A percentile compares a stretch with the other conserved stretches of the same genome.
Conservation (phyloP, 2,797 vertebrate species). For the Sciurus vulgaris region DNA sequence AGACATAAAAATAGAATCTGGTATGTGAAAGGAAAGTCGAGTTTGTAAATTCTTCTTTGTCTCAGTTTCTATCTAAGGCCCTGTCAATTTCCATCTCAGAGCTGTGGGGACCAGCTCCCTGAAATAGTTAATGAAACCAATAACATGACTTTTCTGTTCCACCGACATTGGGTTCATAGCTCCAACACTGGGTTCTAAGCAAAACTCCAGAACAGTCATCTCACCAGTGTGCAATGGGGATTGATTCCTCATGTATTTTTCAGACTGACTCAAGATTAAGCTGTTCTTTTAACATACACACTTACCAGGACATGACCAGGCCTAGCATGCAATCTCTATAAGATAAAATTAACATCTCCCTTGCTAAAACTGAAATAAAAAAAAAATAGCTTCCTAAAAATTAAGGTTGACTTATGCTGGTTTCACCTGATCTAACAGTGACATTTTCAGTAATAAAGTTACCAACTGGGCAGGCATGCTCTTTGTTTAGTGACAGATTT, state of each 20-base stretch:
- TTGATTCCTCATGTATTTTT: background rate
- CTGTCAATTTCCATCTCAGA: background rate
- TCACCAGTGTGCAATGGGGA: background rate
- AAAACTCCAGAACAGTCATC: background rate
- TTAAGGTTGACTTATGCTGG: background rate
- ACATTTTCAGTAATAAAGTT: background rate
- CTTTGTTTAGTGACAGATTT: background rate
- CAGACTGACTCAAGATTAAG: background rate
- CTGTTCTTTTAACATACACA: rapidly evolving
- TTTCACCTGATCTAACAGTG: background rate
- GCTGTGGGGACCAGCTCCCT: background rate
- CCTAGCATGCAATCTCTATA: background rate
- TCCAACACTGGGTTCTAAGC: background rate
- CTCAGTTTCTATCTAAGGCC: background rate
- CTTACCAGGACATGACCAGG: background rate
- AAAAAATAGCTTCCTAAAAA: background rate
- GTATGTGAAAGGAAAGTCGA: background rate
- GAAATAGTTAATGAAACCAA: background rate
- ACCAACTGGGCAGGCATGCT: background rate
- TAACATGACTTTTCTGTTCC: background rate
- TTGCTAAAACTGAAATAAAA: background rate
- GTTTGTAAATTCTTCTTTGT: background rate
- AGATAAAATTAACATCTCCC: background rate
- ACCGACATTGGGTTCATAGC: background rate
- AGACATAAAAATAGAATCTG: background rate